Evolutionary conservation across 1,140 invertebrate genomes (phyloP), one percentile per base, ranked within the genome.

Genomic region (Saccostrea echinata): DNA sequence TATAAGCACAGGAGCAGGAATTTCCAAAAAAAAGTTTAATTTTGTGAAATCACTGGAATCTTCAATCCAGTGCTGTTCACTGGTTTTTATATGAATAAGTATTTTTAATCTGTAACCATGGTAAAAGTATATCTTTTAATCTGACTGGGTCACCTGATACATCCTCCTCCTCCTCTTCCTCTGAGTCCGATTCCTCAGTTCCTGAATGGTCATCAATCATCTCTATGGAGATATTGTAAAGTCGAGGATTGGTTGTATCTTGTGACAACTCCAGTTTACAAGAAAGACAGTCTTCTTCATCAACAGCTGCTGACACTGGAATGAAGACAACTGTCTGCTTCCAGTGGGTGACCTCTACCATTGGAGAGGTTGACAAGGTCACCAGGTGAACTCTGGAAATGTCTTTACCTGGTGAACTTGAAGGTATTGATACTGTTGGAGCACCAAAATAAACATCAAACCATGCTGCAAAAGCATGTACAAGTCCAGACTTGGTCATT

Each of bases 271-370:
- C 89, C 9, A 94, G 84, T 27, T 57, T 84, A 84, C 90, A 91
- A 16, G 84, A 82, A 13, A 93, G 80, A 53, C 51, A 86, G 27
- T 92, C 90, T 9, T 86, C 90, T 71, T 89, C 90, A 43, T 91
- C 90, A 0, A 92, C 89, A 0, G 86, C 27, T 0, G 92, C 51
- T 3, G 92, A 84, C 11, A 86, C 71, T 82, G 93, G 93, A 27
- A 99, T 97, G 94, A 99, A 99, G 94, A 99, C 99, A 1, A 99
- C 98, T 1, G 99, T 99, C 95, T 99, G 99, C 95, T 99, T 99
- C 99, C 99, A 99, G 93, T 99, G 99, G 4, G 99, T 99, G 93
- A 99, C 99, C 21, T 88, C 86, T 33, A 87, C 85, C 13, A 68
- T 52, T 13, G 93, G 93, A 1, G 91, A 90, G 13, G 93, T 94